phyloP scores from a whole-genome alignment of 2,113 vertebrate species.

The Tauraco erythrolophus region DNA sequence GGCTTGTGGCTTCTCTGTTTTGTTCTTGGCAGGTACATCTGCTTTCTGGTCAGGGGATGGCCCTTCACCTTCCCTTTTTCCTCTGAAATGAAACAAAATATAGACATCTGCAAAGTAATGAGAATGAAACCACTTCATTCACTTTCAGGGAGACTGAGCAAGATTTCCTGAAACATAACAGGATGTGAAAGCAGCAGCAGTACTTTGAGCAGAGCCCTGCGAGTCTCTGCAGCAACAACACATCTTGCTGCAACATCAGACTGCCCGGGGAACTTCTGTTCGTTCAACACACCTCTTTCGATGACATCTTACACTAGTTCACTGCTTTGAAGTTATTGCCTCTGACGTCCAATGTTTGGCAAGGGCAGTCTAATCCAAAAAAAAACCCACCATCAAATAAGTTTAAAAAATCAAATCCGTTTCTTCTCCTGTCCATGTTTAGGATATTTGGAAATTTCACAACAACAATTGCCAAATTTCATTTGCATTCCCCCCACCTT shows the following conservation, averaged over 20 bases:
- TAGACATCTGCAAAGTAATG: background rate
- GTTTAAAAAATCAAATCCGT: background rate
- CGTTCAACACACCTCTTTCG: background rate
- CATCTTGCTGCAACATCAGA: background rate
- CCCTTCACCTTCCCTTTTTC: background rate
- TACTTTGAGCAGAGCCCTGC: background rate
- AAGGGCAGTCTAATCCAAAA: background rate
- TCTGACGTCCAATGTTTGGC: background rate
- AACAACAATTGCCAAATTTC: background rate
- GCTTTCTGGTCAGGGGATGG: background rate
- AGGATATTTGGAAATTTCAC: slow-evolving; percentile 38
- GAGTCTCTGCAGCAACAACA: background rate
- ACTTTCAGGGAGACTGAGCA: background rate
- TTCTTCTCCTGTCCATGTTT: background rate
- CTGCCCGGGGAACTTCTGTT: background rate
- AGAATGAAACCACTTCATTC: background rate
- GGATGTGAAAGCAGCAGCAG: slow-evolving; percentile 38
- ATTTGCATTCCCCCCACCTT: background rate
- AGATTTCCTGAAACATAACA: background rate
- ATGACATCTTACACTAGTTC: background rate
- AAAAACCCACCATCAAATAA: background rate
- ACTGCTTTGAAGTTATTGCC: background rate
- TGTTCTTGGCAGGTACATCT: background rate
- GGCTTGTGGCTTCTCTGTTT: background rate
- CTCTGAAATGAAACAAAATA: background rate